Percentiles rank a stretch among this genome's conserved stretches.
phyloP scores from a whole-genome alignment of 2,113 vertebrate genomes.

The Sorex fumeus region DNA sequence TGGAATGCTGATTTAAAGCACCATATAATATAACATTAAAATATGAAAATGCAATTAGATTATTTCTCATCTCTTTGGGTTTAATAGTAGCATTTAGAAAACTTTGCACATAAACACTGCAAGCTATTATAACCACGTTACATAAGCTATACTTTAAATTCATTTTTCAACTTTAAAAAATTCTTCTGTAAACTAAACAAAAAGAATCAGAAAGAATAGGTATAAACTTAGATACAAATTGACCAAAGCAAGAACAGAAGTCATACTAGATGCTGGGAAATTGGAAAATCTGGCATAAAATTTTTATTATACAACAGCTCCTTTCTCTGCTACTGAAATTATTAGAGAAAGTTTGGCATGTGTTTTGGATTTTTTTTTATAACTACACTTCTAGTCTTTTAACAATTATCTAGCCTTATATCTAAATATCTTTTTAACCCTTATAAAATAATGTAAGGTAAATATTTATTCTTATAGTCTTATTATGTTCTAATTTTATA shows the following conservation, averaged over 20 bases:
- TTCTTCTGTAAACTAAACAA: too few relatives aligned
- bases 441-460: background rate
- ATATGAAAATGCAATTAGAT: background rate
- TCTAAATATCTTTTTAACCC: constrained; percentile 15
- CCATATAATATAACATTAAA: background rate
- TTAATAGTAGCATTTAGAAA: background rate
- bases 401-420: background rate
- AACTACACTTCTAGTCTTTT: background rate
- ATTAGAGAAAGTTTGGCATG: too few relatives aligned
- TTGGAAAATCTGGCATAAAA: background rate
- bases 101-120: too few relatives aligned
- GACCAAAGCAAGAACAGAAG: background rate
- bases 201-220: too few relatives aligned
- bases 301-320: background rate
- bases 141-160: too few relatives aligned
- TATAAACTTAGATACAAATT: background rate
- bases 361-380: background rate
- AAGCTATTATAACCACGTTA: too few relatives aligned
- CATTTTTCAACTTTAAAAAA: too few relatives aligned
- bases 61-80: constrained; percentile 27
- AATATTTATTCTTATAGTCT: background rate
- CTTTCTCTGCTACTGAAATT: background rate
- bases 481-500: background rate
- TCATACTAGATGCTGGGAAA: constrained; percentile 40
- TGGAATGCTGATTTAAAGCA: background rate